These are phyloP conservation scores for Thysanoteuthis rhombus DNA, from an alignment of 2,888 invertebrate genomes.

Conservation along the genomic window DNA sequence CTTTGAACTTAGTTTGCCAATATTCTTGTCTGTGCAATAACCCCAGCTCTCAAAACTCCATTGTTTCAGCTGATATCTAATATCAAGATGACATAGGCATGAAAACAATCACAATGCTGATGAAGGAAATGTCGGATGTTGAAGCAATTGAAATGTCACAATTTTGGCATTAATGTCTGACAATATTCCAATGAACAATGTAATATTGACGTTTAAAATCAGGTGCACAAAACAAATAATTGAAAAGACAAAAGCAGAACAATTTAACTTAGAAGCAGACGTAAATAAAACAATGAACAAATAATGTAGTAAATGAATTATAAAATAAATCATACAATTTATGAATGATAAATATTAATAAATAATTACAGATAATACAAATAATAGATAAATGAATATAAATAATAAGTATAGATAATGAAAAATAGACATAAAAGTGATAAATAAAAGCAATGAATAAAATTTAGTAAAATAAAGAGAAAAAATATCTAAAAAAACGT, in stretches of 20 bases:
- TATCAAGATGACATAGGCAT: not conserved
- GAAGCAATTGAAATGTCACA: not conserved
- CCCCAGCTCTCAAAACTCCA: too few species aligned
- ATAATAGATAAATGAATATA: too few species aligned
- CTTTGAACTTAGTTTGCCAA: too few species aligned
- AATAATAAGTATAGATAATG: too few species aligned
- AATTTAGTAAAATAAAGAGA: not conserved
- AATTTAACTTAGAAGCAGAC: not conserved
- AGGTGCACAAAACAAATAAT: not conserved
- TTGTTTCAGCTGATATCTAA: not conserved
- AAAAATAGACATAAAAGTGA: too few species aligned
- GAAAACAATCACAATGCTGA: not conserved
- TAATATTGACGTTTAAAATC: not conserved
- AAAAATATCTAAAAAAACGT: not conserved
- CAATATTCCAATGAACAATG: not conserved
- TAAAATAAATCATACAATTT: too few species aligned
- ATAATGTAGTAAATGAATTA: too few species aligned
- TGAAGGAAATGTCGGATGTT: not conserved
- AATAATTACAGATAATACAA: too few species aligned
- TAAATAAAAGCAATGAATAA: not conserved
- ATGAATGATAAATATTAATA: too few species aligned
- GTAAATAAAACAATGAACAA: too few species aligned
- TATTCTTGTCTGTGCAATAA: too few species aligned
- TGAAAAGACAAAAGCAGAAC: not conserved
- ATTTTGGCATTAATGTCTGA: not conserved